Base-by-base conservation (phyloP, 2,888 invertebrate genomes). In the Rotaria macrura region DNA sequence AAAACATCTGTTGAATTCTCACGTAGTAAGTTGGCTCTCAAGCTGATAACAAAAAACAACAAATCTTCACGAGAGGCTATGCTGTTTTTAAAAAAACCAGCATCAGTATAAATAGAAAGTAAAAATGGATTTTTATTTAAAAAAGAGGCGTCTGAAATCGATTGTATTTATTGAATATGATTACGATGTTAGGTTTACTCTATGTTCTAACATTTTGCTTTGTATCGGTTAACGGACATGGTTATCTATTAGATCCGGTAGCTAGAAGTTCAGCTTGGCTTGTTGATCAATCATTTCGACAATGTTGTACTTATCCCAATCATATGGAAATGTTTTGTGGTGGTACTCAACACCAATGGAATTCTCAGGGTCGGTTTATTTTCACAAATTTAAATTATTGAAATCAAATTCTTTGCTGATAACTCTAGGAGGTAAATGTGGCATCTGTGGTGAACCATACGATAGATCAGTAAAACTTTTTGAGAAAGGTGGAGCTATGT, bases 241-340 rank as follows among this genome's bases (percentile, higher is more conserved):
- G 87, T 25, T 49, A 85, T 29, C 83, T 87, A 43, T 49, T 83
- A 43, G 47, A 84, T 49, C 87, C 87, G 65, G 85, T 85, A 57
- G 85, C 85, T 23, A 74, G 87, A 54, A 84, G 85, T 23, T 85
- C 84, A 55, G 87, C 87, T 23, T 87, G 87, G 87, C n/a, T 54
- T 17, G 84, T 85, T 54, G 65, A 83, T 55, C 83, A 79, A 43
- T 55, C 79, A 25, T 65, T 65, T 65, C n/a, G 29, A 65, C n/a
- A 43, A 55, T 85, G 79, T 43, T 79, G 79, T n/a, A 79, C 57
- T 17, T 85, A 85, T 83, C 43, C 29, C 29, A 85, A 87, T 52
- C 85, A 87, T 74, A 87, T 85, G 85, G 85, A 85, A 74, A 87
- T 85, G 85, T 87, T 85, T 55, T 87, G 87, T 40, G 87, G 87